Evolutionary conservation across 2,113 vertebrate species (phyloP), one percentile per base, ranked within the genome.

Genomic region (Athene noctua): DNA sequence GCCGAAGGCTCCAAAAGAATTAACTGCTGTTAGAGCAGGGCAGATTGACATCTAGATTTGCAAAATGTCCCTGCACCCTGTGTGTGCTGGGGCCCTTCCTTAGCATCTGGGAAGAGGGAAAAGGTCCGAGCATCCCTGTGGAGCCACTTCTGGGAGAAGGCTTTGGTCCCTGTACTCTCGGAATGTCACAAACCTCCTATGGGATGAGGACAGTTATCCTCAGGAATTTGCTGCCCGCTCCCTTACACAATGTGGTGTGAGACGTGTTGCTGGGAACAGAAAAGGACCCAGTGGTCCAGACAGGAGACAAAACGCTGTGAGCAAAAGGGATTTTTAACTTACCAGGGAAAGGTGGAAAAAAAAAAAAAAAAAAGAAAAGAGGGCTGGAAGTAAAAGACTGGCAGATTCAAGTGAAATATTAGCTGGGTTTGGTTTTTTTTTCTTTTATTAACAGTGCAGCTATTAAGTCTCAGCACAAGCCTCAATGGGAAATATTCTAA

Each of bases 171-270:
- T 13, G 15, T 0, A 7, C 47, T 34, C n/a, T n/a, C 0, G 17
- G 49, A n/a, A 4, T 6, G 19, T 44, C 62, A 7, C 34, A 29
- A 10, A 30, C 0, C n/a, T 62, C 72, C 2, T 4, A 14, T 3
- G 58, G 38, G 44, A 13, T 15, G 65, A 42, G 86, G n/a, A 62
- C 7, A 10, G 38, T 21, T 29, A 10, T 61, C 63, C 74, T 40
- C 40, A n/a, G 79, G 88, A 74, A 80, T 66, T 21, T 29, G 36
- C 58, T 88, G 71, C 57, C 66, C 15, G 23, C 46, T 58, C 3
- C 79, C 15, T 1, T 21, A 2, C 1, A 40, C 42, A 40, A 15
- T 42, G 62, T n/a, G n/a, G 62, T 2, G 3, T 30, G 62, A 68
- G 66, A 27, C 2, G 6, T 32, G 88, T 27, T 1, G 1, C 19